phyloP scores from a whole-genome alignment of 2,888 invertebrate genomes.

The Drosophila hawaiiensis region DNA sequence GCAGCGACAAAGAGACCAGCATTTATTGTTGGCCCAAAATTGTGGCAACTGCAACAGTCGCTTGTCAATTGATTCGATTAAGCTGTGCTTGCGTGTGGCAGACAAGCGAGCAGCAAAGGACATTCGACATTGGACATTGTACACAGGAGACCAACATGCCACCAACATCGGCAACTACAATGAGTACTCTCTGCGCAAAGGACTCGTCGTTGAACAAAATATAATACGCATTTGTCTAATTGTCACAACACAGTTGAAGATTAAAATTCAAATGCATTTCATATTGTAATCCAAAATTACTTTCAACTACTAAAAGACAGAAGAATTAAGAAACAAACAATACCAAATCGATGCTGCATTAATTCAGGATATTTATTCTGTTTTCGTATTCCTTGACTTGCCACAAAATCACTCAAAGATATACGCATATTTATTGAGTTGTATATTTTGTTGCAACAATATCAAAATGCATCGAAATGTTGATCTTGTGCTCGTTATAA shows the following conservation, averaged over 20 bases:
- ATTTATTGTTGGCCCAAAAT: slow-evolving; percentile 41
- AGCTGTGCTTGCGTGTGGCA: slow-evolving; percentile 34
- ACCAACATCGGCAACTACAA: not conserved
- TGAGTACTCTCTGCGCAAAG: not conserved
- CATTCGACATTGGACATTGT: not conserved
- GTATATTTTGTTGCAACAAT: not conserved
- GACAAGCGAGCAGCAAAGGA: not conserved
- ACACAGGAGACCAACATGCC: not conserved
- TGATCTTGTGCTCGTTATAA: slow-evolving; percentile 11
- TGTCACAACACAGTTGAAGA: not conserved
- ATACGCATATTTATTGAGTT: not conserved
- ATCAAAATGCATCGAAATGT: not conserved
- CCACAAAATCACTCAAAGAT: not conserved
- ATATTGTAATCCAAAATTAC: no score
- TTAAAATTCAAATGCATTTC: not conserved
- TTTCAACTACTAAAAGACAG: not conserved
- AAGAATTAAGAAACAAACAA: not conserved
- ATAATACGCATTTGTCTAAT: not conserved
- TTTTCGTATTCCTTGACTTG: not conserved
- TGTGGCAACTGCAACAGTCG: slow-evolving; percentile 19
- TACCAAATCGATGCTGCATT: not conserved
- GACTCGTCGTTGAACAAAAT: not conserved
- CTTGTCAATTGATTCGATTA: slow-evolving; percentile 55
- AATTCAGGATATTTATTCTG: not conserved
- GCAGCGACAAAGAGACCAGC: slow-evolving; percentile 23